Base-by-base conservation (phyloP, 1,140 invertebrate genomes). In the Ceratitis capitata region DNA sequence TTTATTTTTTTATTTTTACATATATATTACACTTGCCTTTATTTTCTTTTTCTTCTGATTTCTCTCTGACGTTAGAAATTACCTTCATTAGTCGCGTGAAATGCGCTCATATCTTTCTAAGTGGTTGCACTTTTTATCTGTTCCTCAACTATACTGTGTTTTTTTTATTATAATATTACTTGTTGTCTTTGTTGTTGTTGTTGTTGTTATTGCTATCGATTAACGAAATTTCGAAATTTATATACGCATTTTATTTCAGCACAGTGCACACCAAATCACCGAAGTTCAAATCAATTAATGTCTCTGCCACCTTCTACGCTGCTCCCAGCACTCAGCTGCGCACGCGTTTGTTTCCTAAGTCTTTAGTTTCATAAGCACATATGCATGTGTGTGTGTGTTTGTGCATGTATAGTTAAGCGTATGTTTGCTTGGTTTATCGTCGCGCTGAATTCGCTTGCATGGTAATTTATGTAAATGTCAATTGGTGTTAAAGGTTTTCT, bases 381-480 rank as follows among this genome's bases (percentile, higher is more conserved):
- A 7, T n/a, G 64, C 64, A 7, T 42, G 4, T 16, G 53, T 56
- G n/a, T n/a, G n/a, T n/a, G n/a, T n/a, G n/a, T n/a, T n/a, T n/a
- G n/a, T n/a, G 53, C 53, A 61, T n/a, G n/a, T 26, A 12, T 26
- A 61, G 56, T 9, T n/a, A 2, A 61, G 56, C 56, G 23, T 9
- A 23, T n/a, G n/a, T n/a, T 4, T 26, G 69, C 69, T 10, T 78
- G n/a, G 69, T 39, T 45, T 12, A 19, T 19, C 9, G 42, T 45
- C 35, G 35, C 39, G 69, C 32, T 32, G n/a, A 69, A 69, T 7
- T 69, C 61, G 32, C 61, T 69, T 69, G 61, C 69, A 47, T 78
- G 69, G n/a, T 78, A 78, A 78, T 78, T 78, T 78, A 78, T 78
- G 39, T 78, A 78, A 78, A 78, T 78, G 69, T 45, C 69, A 78